These are phyloP conservation scores for Glaucidium brasilianum DNA, from an alignment of 2,113 vertebrate genomes.

Conservation along the genomic window DNA sequence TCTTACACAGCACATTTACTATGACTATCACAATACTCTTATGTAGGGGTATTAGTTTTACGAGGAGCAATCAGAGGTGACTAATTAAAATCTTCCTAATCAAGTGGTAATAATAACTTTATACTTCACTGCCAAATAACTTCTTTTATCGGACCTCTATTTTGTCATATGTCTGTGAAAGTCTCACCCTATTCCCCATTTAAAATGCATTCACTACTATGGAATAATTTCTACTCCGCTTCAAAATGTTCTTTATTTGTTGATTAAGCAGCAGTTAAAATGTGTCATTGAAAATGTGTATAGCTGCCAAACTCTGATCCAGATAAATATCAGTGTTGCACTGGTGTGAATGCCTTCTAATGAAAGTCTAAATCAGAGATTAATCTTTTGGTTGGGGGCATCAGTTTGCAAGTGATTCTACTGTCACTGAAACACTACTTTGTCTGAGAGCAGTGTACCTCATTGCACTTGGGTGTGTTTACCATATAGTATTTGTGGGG, in stretches of 20 bases:
- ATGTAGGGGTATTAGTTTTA: neutral
- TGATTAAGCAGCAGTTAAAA: neutral
- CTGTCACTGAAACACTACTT: neutral
- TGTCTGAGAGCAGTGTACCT: neutral
- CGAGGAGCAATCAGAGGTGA: neutral
- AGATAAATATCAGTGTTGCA: neutral
- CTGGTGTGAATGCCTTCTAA: neutral
- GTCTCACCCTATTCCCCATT: neutral
- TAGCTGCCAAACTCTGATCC: neutral
- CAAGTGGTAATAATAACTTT: neutral
- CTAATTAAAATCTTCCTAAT: neutral
- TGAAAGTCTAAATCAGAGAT: neutral
- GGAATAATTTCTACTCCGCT: neutral
- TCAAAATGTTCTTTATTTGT: neutral
- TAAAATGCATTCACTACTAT: neutral
- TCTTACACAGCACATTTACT: neutral
- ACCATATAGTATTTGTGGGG: rapidly evolving
- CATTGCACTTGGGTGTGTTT: neutral
- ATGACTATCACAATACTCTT: neutral
- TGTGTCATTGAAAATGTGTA: neutral
- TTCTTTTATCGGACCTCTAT: neutral
- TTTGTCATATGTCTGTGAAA: neutral
- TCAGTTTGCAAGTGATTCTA: neutral
- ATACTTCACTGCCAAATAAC: neutral
- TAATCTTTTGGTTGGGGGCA: neutral